Evolutionary conservation across 2,797 vertebrate species (phyloP).

Genomic region (Adelosebastes latens): DNA sequence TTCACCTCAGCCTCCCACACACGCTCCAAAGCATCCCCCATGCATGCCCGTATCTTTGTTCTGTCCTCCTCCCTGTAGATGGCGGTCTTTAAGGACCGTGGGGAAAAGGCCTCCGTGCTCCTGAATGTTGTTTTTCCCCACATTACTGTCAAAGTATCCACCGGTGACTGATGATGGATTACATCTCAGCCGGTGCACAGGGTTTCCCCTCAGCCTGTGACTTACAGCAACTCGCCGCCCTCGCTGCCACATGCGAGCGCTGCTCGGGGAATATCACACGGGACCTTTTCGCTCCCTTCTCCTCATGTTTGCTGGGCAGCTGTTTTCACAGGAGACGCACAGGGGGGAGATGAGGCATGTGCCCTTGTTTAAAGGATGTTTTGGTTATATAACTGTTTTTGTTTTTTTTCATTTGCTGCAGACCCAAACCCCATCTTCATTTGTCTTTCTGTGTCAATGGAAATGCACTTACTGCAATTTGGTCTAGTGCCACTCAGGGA

Average conservation of each 20-base stretch:
- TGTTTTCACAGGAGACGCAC: slow-evolving; percentile 55
- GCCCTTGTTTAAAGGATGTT: slow-evolving; percentile 66
- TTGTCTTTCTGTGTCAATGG: slow-evolving; percentile 66
- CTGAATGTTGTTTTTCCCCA: slow-evolving; percentile 67
- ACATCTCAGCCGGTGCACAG: slow-evolving; percentile 39
- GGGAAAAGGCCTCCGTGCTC: slow-evolving; percentile 45
- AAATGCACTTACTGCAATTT: slow-evolving; percentile 76
- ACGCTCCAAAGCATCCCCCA: neutral
- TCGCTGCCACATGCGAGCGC: slow-evolving; percentile 41
- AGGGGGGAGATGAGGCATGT: slow-evolving; percentile 36
- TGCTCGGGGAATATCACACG: slow-evolving; percentile 60
- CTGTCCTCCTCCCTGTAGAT: slow-evolving; percentile 39
- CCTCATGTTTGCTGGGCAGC: slow-evolving; percentile 47
- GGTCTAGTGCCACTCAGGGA: slow-evolving; percentile 73
- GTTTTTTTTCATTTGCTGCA: slow-evolving; percentile 13
- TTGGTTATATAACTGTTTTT: slow-evolving; percentile 61
- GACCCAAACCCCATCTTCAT: slow-evolving; percentile 45
- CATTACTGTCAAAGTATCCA: slow-evolving; percentile 68
- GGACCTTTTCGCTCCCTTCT: slow-evolving; percentile 51
- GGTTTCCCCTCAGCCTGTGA: slow-evolving; percentile 53
- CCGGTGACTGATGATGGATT: slow-evolving; percentile 77
- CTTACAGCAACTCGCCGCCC: slow-evolving; percentile 48
- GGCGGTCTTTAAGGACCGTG: neutral
- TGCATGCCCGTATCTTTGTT: slow-evolving; percentile 14
- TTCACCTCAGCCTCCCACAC: neutral